Evolutionary conservation across 2,797 vertebrate species (phyloP), one percentile per base, ranked within the genome.

Genomic region (Echeneis naucrates): DNA sequence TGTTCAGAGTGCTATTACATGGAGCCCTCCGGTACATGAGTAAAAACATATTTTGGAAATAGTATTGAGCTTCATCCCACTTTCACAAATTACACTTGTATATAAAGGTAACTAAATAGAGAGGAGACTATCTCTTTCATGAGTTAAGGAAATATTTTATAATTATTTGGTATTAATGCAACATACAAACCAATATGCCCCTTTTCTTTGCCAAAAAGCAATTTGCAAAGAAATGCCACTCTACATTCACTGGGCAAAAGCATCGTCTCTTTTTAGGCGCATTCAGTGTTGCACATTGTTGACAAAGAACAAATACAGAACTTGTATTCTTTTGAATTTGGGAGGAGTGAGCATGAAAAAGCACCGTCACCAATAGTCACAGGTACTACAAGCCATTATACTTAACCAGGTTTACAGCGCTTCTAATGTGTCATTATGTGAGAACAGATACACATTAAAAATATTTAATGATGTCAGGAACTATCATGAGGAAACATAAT

Each of bases 281-380:
- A 10, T n/a, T 21, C 19, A 47, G 10, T 21, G 44, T 21, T 47
- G 8, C 4, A 8, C n/a, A n/a, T n/a, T n/a, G n/a, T n/a, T n/a
- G n/a, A n/a, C 32, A 30, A 2, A 19, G 17, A 26, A 30, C 27
- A 19, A n/a, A 12, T 10, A 19, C 19, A 2, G 0, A 9, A 23
- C 9, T 48, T 14, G 2, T 47, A 4, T 48, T 23, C 12, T 48
- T 24, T 48, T 12, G 21, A 48, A 48, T 21, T 21, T 21, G n/a
- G 1, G n/a, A 4, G 1, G n/a, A 1, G 44, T 45, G 9, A 0
- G 9, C 3, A 4, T 4, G 3, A 45, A 11, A 44, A n/a, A n/a
- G 17, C 10, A 45, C 19, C 9, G 44, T 21, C 42, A n/a, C 42
- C 1, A n/a, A 4, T n/a, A 23, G n/a, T 12, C 44, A 47, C n/a